These are phyloP conservation scores for Parasteatoda tepidariorum DNA, from an alignment of 1,140 invertebrate genomes.

Conservation along the genomic window DNA sequence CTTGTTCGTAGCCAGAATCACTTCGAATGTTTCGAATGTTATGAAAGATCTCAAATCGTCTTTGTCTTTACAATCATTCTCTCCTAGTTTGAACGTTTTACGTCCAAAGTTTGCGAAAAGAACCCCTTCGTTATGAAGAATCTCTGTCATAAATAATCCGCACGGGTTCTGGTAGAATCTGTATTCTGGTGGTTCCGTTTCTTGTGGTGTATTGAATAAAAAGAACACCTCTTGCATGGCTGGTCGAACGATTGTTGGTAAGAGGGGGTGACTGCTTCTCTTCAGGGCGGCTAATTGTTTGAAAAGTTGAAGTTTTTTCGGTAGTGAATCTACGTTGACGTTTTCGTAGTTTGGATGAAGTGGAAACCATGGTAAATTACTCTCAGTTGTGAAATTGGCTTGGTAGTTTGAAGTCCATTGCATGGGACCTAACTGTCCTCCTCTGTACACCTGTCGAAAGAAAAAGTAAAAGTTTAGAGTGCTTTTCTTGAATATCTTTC, in stretches of 20 bases:
- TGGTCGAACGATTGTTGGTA: not conserved
- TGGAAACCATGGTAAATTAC: conserved; percentile 55
- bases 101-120: conserved; percentile 15
- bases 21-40: not conserved
- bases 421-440: conserved; percentile 61
- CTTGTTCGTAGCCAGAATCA: not conserved
- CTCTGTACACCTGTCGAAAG: conserved; percentile 36
- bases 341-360: conserved; percentile 42
- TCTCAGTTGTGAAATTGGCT: conserved; percentile 50
- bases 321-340: conserved; percentile 39
- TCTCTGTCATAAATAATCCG: not conserved
- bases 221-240: not conserved
- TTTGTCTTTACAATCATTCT: not conserved
- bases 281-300: conserved; percentile 5
- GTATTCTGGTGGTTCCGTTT: not conserved
- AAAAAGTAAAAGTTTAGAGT: too few relatives aligned
- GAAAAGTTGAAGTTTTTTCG: not conserved
- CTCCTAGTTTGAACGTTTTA: not conserved
- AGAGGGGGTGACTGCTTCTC: not conserved
- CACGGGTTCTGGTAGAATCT: conserved; percentile 1
- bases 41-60: not conserved
- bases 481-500: too few relatives aligned
- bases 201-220: not conserved
- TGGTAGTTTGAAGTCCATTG: conserved; percentile 56
- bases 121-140: not conserved